These are phyloP conservation scores for Drosophila biarmipes DNA, from an alignment of 1,140 invertebrate genomes.

Conservation along the genomic window DNA sequence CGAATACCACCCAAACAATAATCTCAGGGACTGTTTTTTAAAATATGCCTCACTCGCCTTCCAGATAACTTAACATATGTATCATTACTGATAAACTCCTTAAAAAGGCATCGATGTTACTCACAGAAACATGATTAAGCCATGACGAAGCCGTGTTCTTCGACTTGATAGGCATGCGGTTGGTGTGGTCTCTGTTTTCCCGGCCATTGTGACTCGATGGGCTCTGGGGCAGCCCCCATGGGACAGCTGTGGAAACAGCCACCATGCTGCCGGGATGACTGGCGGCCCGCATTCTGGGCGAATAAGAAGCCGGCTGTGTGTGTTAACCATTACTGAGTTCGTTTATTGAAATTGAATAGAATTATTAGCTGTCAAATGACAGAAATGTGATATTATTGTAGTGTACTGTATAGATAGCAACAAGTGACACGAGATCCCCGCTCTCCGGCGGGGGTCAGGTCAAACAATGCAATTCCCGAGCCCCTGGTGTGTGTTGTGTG, in stretches of 20 bases:
- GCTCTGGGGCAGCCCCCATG: background rate
- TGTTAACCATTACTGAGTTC: conserved; percentile 54
- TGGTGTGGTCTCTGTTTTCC: background rate
- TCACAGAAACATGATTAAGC: background rate
- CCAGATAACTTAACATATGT: too few species aligned
- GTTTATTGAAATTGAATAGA: conserved; percentile 80
- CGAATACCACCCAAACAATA: too few species aligned
- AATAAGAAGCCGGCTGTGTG: conserved; percentile 22
- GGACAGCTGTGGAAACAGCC: conserved; percentile 24
- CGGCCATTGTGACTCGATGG: background rate
- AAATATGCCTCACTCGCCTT: too few species aligned
- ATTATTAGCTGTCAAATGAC: conserved; percentile 71
- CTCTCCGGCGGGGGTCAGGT: conserved; percentile 11
- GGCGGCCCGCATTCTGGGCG: conserved; percentile 19
- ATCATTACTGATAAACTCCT: too few species aligned
- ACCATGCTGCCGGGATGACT: background rate
- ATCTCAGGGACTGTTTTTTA: too few species aligned
- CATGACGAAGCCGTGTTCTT: background rate
- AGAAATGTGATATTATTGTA: conserved; percentile 60
- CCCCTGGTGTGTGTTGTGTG: conserved; percentile 4
- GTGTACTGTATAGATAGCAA: conserved; percentile 73
- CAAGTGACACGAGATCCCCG: conserved; percentile 69
- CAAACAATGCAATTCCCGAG: conserved; percentile 32
- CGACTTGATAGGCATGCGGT: background rate
- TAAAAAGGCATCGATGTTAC: too few species aligned